Evolutionary conservation across 1,140 invertebrate species (phyloP).

Genomic region (Lasioglossum baleicum): DNA sequence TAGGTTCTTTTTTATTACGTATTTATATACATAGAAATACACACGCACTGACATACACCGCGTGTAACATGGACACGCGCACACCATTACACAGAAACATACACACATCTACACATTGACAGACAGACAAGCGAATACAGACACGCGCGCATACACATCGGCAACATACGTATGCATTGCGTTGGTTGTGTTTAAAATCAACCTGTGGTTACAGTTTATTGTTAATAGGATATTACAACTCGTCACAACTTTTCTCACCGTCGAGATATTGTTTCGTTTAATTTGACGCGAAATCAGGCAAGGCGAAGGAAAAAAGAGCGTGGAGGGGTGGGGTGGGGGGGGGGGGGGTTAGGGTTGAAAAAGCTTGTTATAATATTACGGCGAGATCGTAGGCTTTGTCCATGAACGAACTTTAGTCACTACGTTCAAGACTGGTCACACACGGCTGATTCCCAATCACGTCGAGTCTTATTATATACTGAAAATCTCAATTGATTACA

Average conservation of each 20-base stretch:
- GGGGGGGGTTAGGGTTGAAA: not conserved
- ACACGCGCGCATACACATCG: not conserved
- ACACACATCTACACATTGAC: not conserved
- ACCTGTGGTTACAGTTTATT: not conserved
- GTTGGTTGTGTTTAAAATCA: constrained; percentile 10
- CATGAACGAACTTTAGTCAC: constrained; percentile 65
- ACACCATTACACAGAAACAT: too few relatives aligned
- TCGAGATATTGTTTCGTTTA: constrained; percentile 15
- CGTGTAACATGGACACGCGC: not conserved
- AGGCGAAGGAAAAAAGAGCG: not conserved
- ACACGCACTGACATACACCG: constrained; percentile 16
- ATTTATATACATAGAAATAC: constrained; percentile 50
- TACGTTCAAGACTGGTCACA: constrained; percentile 65
- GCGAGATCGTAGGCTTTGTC: constrained; percentile 39
- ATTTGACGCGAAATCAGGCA: constrained; percentile 2
- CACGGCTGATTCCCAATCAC: constrained; percentile 54
- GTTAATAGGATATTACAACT: not conserved
- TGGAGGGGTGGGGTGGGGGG: too few relatives aligned
- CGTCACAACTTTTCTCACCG: not conserved
- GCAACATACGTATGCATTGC: constrained; percentile 4
- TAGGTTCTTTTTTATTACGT: constrained; percentile 66
- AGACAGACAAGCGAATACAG: not conserved
- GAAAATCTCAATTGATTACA: constrained; percentile 71
- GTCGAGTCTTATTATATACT: constrained; percentile 63
- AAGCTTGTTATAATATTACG: constrained; percentile 30